These are phyloP conservation scores for Microcaecilia unicolor DNA, from an alignment of 2,797 vertebrate genomes.

Conservation along the genomic window DNA sequence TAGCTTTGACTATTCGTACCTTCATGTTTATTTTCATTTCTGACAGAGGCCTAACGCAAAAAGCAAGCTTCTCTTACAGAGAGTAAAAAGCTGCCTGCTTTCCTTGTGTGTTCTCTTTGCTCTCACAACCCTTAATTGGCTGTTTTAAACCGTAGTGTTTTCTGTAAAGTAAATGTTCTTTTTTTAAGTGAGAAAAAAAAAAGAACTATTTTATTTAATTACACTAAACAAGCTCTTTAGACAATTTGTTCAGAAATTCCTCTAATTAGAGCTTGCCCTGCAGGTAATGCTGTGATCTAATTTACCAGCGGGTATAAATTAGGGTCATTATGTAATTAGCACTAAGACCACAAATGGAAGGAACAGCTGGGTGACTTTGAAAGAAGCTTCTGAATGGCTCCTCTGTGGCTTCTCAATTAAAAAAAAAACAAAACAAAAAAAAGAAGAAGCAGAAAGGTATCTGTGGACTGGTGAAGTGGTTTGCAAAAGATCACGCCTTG, in stretches of 20 bases:
- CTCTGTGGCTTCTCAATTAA: conserved; percentile 30
- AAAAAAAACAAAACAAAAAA: conserved; percentile 28
- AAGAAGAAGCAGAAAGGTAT: not conserved
- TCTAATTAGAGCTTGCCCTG: conserved; percentile 63
- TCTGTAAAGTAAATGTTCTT: conserved; percentile 34
- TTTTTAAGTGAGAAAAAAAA: not conserved
- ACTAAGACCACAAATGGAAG: conserved; percentile 55
- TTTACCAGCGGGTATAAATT: conserved; percentile 65
- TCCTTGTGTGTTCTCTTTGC: too few relatives aligned
- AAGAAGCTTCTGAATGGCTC: conserved; percentile 44
- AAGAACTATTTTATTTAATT: conserved; percentile 47
- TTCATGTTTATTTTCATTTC: conserved; percentile 22
- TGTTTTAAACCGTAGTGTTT: conserved; percentile 28
- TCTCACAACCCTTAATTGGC: conserved; percentile 36
- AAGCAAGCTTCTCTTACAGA: conserved; percentile 5
- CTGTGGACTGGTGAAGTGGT: too few relatives aligned
- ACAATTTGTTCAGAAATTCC: conserved; percentile 62
- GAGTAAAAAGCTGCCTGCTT: conserved; percentile 8
- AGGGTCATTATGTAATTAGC: conserved; percentile 65
- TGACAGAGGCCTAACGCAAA: conserved; percentile 15
- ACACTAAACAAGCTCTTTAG: conserved; percentile 56
- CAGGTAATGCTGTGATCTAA: conserved; percentile 61
- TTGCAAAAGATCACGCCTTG: too few relatives aligned
- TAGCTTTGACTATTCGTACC: too few relatives aligned
- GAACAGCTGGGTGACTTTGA: conserved; percentile 52